Base-by-base conservation (phyloP, 1,140 invertebrate species). In the Ptiloglossa arizonensis region DNA sequence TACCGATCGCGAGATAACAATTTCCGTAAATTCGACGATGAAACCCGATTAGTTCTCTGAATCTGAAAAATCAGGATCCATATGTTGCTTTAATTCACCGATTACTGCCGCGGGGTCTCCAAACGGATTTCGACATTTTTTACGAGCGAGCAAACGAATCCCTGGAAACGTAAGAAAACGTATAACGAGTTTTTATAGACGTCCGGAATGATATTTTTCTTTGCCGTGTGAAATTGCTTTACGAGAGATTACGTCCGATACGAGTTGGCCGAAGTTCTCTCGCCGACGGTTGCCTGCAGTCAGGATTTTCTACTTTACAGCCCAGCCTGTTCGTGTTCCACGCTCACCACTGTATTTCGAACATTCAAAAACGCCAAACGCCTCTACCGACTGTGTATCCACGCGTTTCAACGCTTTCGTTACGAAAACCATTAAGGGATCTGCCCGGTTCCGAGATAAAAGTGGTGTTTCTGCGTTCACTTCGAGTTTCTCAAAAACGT, bases 261-360 rank as follows among this genome's bases (percentile, higher is more conserved):
- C 38, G 41, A 44, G 9, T 60, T 46, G 19, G 4, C 22, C 32
- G 15, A 54, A 62, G 17, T 62, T 52, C 11, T 41, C 2, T n/a
- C 22, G 29, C 19, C 35, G 38, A 17, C n/a, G 35, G 15, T 71
- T 24, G 17, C 17, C 48, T 48, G 11, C 27, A 69, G 35, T 22
- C 22, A 24, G 35, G 46, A 63, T 63, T 73, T 63, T 32, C 22
- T 32, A 29, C 11, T 62, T 62, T 19, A 19, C n/a, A 29, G 38
- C 15, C 8, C 24, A n/a, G 22, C 29, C 3, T 48, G 8, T 17
- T 35, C 56, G 9, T 6, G 4, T 24, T 24, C 29, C 46, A n/a
- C 57, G 11, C 19, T 38, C 35, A 19, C 13, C 19, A 38, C 29
- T 1, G 29, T 15, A 8, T 17, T 24, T 15, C 29, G 17, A 22